These are phyloP conservation scores for Standfussiana lucernea DNA, from an alignment of 2,888 invertebrate species.

Conservation along the genomic window DNA sequence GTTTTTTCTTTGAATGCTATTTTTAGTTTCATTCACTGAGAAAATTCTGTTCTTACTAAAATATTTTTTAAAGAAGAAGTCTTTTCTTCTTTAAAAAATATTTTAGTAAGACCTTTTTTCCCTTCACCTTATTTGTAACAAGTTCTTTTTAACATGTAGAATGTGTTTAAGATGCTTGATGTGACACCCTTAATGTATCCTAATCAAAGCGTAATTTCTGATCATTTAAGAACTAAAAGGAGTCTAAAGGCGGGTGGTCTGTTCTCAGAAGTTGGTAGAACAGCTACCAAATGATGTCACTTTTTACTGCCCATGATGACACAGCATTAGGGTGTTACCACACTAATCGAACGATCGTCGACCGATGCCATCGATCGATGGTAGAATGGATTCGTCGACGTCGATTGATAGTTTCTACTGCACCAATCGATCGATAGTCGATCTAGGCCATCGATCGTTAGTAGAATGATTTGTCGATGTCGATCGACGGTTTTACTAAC, in stretches of 20 bases:
- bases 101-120: too few relatives aligned
- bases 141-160: background rate
- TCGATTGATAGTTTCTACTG: too few relatives aligned
- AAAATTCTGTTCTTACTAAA: slow-evolving; percentile 27
- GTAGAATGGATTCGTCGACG: too few relatives aligned
- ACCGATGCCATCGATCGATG: too few relatives aligned
- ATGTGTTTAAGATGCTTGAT: background rate
- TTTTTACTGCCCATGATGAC: background rate
- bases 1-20: slow-evolving; percentile 18
- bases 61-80: background rate
- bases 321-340: too few relatives aligned
- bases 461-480: too few relatives aligned
- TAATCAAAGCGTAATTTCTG: background rate
- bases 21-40: slow-evolving; percentile 26
- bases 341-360: too few relatives aligned
- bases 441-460: too few relatives aligned
- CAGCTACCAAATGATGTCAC: background rate
- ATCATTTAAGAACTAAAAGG: background rate
- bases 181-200: background rate
- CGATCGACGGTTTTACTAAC: too few relatives aligned
- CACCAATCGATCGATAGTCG: too few relatives aligned
- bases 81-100: too few relatives aligned
- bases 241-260: background rate
- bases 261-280: background rate
- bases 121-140: too few relatives aligned